These are phyloP conservation scores for Drosophila nasuta DNA, from an alignment of 1,140 invertebrate genomes.

Conservation along the genomic window DNA sequence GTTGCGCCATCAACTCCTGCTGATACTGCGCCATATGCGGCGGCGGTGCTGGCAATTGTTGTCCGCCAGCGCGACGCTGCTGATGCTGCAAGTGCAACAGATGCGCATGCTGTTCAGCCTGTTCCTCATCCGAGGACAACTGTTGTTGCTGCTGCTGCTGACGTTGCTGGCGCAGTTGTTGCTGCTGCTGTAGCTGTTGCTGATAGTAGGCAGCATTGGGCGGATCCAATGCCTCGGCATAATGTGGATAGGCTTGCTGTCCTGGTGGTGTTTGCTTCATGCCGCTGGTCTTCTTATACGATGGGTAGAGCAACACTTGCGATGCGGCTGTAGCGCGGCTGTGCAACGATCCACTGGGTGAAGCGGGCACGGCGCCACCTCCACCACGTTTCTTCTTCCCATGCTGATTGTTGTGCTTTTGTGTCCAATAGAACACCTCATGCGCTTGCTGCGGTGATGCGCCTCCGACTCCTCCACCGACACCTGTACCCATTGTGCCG, in stretches of 20 bases:
- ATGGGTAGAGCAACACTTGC: constrained; percentile 80
- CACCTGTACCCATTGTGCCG: neutral
- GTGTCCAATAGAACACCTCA: constrained; percentile 82
- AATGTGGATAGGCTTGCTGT: constrained; percentile 71
- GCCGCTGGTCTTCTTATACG: constrained; percentile 85
- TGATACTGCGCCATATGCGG: constrained; percentile 78
- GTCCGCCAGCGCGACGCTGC: constrained; percentile 62
- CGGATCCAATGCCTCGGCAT: constrained; percentile 77
- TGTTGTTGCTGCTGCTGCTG: constrained; percentile 70
- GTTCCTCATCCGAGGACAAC: constrained; percentile 79
- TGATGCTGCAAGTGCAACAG: constrained; percentile 72
- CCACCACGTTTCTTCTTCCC: constrained; percentile 75
- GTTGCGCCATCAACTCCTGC: constrained; percentile 64
- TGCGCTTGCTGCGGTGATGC: constrained; percentile 72
- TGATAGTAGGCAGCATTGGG: constrained; percentile 68
- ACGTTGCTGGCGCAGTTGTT: constrained; percentile 57
- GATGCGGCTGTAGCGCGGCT: constrained; percentile 76
- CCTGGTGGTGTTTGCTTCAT: constrained; percentile 74
- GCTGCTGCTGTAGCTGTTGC: constrained; percentile 65
- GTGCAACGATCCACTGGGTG: constrained; percentile 77
- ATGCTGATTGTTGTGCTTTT: constrained; percentile 78
- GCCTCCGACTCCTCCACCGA: constrained; percentile 24
- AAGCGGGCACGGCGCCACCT: constrained; percentile 55
- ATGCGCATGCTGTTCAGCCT: constrained; percentile 74
- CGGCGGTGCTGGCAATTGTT: constrained; percentile 70